phyloP scores from a whole-genome alignment of 1,140 invertebrate species.

The Meloidogyne exigua region DNA sequence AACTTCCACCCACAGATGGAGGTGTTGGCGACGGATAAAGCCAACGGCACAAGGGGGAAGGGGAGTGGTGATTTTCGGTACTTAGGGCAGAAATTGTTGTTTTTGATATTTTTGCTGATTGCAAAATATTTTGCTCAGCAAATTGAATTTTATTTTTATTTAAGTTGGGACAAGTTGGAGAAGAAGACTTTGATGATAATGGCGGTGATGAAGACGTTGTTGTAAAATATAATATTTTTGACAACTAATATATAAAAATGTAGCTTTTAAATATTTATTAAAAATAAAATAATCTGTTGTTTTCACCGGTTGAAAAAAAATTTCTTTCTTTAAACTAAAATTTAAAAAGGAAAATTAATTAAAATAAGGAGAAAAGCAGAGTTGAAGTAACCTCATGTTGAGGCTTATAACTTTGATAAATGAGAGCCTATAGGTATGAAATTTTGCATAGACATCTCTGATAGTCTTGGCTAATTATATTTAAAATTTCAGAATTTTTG shows the following conservation, averaged over 20 bases:
- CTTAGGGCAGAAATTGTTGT: neutral
- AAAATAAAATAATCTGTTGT: too few relatives aligned
- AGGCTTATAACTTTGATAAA: neutral
- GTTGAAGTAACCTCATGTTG: neutral
- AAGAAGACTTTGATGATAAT: neutral
- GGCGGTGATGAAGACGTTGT: neutral
- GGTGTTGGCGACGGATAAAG: neutral
- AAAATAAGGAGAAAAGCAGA: neutral
- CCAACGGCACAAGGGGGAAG: neutral
- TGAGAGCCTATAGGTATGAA: neutral
- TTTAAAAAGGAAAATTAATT: too few relatives aligned
- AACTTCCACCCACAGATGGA: neutral
- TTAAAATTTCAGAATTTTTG: neutral
- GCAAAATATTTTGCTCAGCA: constrained; percentile 4
- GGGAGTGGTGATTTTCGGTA: neutral
- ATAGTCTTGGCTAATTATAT: neutral
- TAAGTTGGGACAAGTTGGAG: neutral
- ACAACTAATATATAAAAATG: too few relatives aligned
- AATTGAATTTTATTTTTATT: neutral
- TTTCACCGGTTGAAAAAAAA: too few relatives aligned
- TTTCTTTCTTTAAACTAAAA: too few relatives aligned
- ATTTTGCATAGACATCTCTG: neutral
- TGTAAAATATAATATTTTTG: too few relatives aligned
- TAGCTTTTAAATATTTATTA: too few relatives aligned
- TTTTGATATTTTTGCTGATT: neutral